Percentiles rank a stretch among this genome's conserved stretches.
Evolutionary conservation across 2,113 vertebrate species (phyloP).

Genomic region (Ranitomeya imitator): DNA sequence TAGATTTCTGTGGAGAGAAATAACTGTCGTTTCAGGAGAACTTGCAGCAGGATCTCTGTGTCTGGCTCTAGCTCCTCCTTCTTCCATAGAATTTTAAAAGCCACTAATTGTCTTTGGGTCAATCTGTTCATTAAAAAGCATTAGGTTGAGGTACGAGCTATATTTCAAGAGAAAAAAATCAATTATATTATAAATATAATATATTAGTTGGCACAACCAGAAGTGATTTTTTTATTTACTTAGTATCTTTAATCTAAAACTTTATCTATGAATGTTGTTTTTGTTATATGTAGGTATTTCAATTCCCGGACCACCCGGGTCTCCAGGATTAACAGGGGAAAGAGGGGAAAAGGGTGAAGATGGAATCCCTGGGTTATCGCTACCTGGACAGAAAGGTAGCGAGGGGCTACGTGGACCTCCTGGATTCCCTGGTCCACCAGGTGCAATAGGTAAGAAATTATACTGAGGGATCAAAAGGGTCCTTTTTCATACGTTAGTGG

Average conservation of each 20-base stretch:
- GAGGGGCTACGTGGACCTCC: constrained; percentile 72
- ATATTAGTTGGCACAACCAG: background rate
- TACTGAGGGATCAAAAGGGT: background rate
- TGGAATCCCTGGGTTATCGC: constrained; percentile 79
- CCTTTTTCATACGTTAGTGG: background rate
- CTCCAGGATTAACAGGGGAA: constrained; percentile 81
- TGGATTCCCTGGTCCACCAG: constrained; percentile 80
- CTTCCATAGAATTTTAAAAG: too few relatives aligned
- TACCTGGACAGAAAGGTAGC: constrained; percentile 80
- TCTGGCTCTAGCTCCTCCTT: too few relatives aligned
- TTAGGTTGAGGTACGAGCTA: background rate
- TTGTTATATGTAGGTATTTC: constrained; percentile 60
- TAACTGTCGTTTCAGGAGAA: too few relatives aligned
- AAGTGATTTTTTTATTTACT: background rate
- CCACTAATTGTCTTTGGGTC: too few relatives aligned
- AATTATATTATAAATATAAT: background rate
- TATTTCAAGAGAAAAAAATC: background rate
- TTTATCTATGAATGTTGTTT: background rate
- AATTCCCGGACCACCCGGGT: constrained; percentile 74
- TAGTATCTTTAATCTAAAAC: background rate
- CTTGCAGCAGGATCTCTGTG: too few relatives aligned
- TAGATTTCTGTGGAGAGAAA: too few relatives aligned
- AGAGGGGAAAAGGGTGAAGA: constrained; percentile 85
- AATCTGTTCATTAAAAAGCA: background rate
- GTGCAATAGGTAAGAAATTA: constrained; percentile 64